Evolutionary conservation across 2,113 vertebrate genomes (phyloP).

Genomic region (Erythrocercus mccallii): DNA sequence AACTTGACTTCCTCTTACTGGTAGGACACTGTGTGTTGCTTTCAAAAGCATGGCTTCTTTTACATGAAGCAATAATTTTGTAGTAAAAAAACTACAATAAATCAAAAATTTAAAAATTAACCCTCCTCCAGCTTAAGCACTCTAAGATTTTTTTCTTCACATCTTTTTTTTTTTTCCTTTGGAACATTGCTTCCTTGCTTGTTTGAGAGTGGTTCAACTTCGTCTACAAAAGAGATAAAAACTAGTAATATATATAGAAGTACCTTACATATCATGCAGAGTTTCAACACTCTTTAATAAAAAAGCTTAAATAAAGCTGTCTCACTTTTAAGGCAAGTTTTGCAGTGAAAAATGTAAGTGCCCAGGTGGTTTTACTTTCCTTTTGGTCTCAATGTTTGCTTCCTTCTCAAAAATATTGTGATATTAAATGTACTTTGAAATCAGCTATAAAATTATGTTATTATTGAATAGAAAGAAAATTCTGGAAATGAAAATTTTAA

Average conservation of each 20-base stretch:
- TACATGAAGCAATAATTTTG: not conserved
- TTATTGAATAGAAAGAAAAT: not conserved
- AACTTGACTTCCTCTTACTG: not conserved
- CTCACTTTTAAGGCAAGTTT: not conserved
- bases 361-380: not conserved
- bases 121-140: not conserved
- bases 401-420: not conserved
- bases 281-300: not conserved
- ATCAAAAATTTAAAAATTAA: not conserved
- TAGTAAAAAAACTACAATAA: not conserved
- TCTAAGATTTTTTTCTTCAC: not conserved
- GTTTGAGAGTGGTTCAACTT: not conserved
- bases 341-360: not conserved
- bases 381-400: not conserved
- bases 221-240: not conserved
- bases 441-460: not conserved
- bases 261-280: not conserved
- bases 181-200: not conserved
- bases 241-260: not conserved
- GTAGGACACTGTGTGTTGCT: accelerated
- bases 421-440: not conserved
- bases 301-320: not conserved
- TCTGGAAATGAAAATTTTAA: not conserved
- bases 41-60: not conserved
- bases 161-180: not conserved